A percentile compares a stretch with the other conserved stretches of the same genome.
Conservation (phyloP, 2,888 invertebrate genomes). For the Orthosia cruda region DNA sequence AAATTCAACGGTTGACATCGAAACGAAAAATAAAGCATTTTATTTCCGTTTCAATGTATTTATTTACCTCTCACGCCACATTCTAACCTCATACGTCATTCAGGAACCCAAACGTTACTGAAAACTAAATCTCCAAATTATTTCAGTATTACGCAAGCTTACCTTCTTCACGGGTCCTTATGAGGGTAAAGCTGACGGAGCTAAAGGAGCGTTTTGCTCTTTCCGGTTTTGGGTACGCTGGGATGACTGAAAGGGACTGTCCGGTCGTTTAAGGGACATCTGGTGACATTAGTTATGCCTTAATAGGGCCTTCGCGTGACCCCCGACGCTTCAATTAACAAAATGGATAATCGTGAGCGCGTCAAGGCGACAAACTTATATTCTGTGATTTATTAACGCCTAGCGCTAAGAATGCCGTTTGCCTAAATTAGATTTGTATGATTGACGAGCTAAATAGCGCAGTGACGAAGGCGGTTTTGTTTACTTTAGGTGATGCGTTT, state of each 20-base stretch:
- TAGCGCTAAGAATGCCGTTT: constrained; percentile 44
- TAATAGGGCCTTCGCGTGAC: constrained; percentile 85
- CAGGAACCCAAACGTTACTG: constrained; percentile 33
- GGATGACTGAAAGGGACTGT: constrained; percentile 59
- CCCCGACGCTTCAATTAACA: constrained; percentile 86
- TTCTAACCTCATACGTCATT: constrained; percentile 38
- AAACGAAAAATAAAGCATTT: constrained; percentile 27
- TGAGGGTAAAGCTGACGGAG: constrained; percentile 63
- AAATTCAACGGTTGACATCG: constrained; percentile 20
- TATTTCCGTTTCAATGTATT: constrained; percentile 19
- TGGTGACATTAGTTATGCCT: constrained; percentile 65
- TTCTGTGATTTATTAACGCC: constrained; percentile 74
- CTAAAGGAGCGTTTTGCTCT: constrained; percentile 58
- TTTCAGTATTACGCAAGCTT: constrained; percentile 56
- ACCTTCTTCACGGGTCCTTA: constrained; percentile 64
- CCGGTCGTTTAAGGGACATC: constrained; percentile 51
- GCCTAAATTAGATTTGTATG: constrained; percentile 63
- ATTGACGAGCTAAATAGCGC: constrained; percentile 38
- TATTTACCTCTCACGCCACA: constrained; percentile 21
- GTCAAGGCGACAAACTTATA: constrained; percentile 81
- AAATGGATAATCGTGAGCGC: constrained; percentile 83
- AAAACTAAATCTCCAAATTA: constrained; percentile 64
- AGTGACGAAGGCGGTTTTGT: neutral
- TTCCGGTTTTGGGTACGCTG: constrained; percentile 41
- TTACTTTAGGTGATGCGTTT: neutral